Evolutionary conservation across 2,113 vertebrate genomes (phyloP), one percentile per base, ranked within the genome.

Genomic region (Hepsetus odoe): DNA sequence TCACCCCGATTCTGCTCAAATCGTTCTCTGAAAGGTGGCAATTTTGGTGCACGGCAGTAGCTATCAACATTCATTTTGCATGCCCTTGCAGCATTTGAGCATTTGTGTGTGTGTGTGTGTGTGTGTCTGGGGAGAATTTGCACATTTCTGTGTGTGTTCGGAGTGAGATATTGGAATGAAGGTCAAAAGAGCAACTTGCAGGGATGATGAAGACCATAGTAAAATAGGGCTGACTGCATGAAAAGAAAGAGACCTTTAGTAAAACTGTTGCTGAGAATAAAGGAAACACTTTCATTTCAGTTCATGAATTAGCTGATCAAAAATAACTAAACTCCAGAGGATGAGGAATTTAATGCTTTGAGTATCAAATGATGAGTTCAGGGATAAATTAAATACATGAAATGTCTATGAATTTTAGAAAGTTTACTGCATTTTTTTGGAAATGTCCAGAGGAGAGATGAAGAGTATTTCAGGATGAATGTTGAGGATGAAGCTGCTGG

Each of bases 1-100:
- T 55, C 35, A 16, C 35, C 35, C 18, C 56, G 28, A 51, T 73
- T 85, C 35, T 26, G 24, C 51, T 49, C 69, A 66, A 66, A 38
- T 72, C 32, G 13, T 18, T 40, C 51, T 46, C 49, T 64, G 10
- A 35, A 61, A 44, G 51, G 65, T 33, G 32, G 30, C 44, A 59
- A 65, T 56, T 58, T 71, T 9, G 5, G 20, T 26, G 33, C 24
- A 30, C 16, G 32, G 59, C 44, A 49, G 33, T 49, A 74, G 40
- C 28, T 24, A 74, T 4, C 13, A 65, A 24, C 53, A 14, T 51
- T 24, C 67, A 42, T 58, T 33, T 53, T 22, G 26, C 5, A 38
- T 35, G 28, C 18, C 35, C 28, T 40, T 13, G 3, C 16, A 13
- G 11, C 22, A 12, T 30, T 64, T 22, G 40, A 30, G 35, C 65